Evolutionary conservation across 2,888 invertebrate species (phyloP), one percentile per base, ranked within the genome.

Genomic region (Microchrysa polita): DNA sequence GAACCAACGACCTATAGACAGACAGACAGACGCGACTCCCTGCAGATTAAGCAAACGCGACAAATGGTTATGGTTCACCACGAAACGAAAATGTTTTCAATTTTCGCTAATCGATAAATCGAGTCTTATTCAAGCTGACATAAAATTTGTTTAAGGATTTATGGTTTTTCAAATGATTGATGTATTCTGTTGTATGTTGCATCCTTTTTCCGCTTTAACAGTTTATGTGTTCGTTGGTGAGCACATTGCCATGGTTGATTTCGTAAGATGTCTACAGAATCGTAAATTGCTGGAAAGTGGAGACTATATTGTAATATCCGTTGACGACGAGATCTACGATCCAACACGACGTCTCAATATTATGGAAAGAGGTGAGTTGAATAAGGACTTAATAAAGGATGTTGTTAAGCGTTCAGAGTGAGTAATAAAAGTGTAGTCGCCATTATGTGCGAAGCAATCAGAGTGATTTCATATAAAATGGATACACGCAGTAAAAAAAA

Each of bases 161-260:
- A 10, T 22, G 1, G 16, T 55, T 9, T 16, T 55, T 55, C 55
- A 5, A 55, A 20, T 55, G 22, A 55, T 1, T 16, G 2, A 48
- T 48, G 48, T 23, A 48, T 4, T 18, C 14, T 65, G n/a, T 44
- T 40, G 9, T n/a, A 55, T 57, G 52, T n/a, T 42, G 42, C 14
- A 40, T 10, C 23, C 57, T 20, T 14, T 65, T n/a, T 67, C 52
- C 22, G 67, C 23, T 23, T 34, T 82, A 82, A n/a, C 87, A 96
- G 96, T 97, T 16, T 97, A 96, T 85, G 92, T 97, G 34, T 94
- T 96, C 80, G 90, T 96, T 73, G 96, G 96, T 0, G 93, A 94
- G 80, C 92, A 94, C 80, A 92, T 94, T 75, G 94, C 94, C 0
- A 87, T 96, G 82, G 92, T 95, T 74, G 93, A 93, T 84, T 92